Evolutionary conservation across 2,113 vertebrate genomes (phyloP).

Genomic region (Nicator chloris): DNA sequence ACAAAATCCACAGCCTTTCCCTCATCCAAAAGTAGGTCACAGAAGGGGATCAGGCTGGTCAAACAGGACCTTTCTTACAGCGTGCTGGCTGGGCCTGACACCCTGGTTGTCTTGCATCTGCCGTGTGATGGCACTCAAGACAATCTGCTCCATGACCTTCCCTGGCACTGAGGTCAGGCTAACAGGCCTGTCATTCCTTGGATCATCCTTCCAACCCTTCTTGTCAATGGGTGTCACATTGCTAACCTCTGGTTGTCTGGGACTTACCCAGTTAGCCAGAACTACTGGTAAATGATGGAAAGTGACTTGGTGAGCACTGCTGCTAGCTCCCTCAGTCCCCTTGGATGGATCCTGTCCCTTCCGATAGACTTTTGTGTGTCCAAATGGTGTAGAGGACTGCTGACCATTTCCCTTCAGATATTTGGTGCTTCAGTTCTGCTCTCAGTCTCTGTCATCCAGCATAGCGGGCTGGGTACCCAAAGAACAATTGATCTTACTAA

Average conservation of each 20-base stretch:
- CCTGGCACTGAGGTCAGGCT: background rate
- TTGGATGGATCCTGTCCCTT: background rate
- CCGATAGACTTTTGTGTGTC: background rate
- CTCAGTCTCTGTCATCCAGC: background rate
- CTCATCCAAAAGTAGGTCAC: background rate
- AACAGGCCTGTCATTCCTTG: accelerated
- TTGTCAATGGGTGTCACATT: background rate
- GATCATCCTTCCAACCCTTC: background rate
- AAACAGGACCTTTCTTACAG: background rate
- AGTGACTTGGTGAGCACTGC: background rate
- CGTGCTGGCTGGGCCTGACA: accelerated
- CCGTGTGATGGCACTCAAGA: accelerated
- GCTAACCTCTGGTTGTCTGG: background rate
- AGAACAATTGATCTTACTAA: background rate
- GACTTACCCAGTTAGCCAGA: background rate
- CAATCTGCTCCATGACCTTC: background rate
- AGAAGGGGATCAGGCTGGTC: background rate
- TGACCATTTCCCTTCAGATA: background rate
- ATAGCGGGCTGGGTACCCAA: background rate
- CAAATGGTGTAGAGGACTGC: background rate
- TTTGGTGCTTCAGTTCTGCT: background rate
- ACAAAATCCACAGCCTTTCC: background rate
- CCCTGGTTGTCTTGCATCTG: background rate
- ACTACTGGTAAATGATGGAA: background rate
- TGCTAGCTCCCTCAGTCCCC: background rate